A percentile compares a stretch with the other conserved stretches of the same genome.
These are phyloP conservation scores for Coregonus sp. DNA, from an alignment of 2,797 vertebrate species.

Conservation along the genomic window DNA sequence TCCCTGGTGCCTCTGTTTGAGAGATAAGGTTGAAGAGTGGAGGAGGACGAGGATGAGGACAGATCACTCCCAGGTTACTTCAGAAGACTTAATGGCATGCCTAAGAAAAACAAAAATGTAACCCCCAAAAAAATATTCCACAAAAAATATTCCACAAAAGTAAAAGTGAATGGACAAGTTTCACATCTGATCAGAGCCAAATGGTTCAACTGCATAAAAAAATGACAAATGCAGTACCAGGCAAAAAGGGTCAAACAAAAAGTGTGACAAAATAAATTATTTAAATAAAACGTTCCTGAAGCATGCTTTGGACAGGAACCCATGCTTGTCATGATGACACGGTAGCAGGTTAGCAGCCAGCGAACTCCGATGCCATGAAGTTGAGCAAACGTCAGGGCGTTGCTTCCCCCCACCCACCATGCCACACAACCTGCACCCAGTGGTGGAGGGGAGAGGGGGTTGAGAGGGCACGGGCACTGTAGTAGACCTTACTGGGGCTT, in stretches of 20 bases:
- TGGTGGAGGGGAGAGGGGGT: slow-evolving; percentile 29
- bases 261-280: not conserved
- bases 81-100: slow-evolving; percentile 24
- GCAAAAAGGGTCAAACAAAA: not conserved
- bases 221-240: slow-evolving; percentile 9
- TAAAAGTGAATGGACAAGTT: not conserved
- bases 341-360: slow-evolving; percentile 27
- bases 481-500: slow-evolving; percentile 89
- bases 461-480: slow-evolving; percentile 61
- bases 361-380: slow-evolving; percentile 67
- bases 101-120: slow-evolving; percentile 11
- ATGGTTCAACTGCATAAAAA: not conserved
- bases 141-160: not conserved
- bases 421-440: slow-evolving; percentile 56
- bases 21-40: slow-evolving; percentile 29
- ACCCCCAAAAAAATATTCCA: not conserved
- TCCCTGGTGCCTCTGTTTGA: slow-evolving; percentile 24
- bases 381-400: slow-evolving; percentile 56
- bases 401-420: slow-evolving; percentile 58
- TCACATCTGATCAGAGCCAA: not conserved
- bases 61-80: not conserved
- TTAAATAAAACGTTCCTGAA: not conserved
- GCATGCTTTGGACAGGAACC: slow-evolving; percentile 39
- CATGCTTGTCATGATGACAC: slow-evolving; percentile 48
- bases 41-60: not conserved